phyloP scores from a whole-genome alignment of 1,140 invertebrate species.

The Pentalonia nigronervosa region DNA sequence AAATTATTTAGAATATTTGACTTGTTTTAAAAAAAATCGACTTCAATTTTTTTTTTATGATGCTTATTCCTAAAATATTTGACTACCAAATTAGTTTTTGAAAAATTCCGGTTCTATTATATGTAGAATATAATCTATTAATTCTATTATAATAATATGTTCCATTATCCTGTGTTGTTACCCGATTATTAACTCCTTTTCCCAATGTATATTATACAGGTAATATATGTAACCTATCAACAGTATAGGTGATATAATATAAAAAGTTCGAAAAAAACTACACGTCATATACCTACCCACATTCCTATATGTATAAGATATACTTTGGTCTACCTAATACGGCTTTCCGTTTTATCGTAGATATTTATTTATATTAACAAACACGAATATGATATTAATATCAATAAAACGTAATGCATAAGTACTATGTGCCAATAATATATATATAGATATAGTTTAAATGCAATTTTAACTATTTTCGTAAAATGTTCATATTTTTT shows the following conservation, averaged over 20 bases:
- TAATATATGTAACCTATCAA: neutral
- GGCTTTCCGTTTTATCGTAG: neutral
- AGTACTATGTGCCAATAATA: neutral
- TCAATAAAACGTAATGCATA: neutral
- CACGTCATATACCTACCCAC: neutral
- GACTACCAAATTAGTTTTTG: neutral
- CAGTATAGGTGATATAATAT: neutral
- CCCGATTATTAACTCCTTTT: neutral
- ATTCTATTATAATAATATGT: neutral
- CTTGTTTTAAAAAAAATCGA: neutral
- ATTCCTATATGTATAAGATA: neutral
- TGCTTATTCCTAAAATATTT: neutral
- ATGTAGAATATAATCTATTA: neutral
- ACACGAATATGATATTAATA: neutral
- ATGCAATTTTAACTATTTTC: slow-evolving; percentile 1
- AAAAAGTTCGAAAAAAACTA: neutral
- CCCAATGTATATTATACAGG: neutral
- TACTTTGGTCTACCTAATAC: neutral
- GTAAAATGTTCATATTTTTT: neutral
- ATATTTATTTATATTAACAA: neutral
- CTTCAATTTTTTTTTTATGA: neutral
- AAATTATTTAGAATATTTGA: too few species aligned
- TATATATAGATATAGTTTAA: neutral
- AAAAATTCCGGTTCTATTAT: neutral
- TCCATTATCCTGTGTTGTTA: neutral